Evolutionary conservation across 2,888 invertebrate genomes (phyloP).

Genomic region (Cryptocephalus moraei): DNA sequence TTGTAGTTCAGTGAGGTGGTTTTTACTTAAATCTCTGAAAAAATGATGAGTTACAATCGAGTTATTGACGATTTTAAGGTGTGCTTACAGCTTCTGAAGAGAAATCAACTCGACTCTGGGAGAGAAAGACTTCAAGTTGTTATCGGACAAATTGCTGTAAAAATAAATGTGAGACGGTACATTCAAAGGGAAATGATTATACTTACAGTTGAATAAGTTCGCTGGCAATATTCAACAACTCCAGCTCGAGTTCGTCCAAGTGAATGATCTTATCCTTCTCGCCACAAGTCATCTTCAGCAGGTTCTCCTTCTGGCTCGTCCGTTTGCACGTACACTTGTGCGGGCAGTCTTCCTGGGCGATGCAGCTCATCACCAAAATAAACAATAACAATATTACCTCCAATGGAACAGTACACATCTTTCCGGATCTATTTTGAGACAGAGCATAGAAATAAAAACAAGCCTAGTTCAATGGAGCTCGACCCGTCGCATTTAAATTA

Average conservation of each 20-base stretch:
- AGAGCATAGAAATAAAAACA: too few species aligned
- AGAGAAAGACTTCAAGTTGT: constrained; percentile 48
- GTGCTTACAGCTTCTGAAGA: constrained; percentile 61
- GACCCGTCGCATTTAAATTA: too few species aligned
- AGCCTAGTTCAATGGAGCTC: too few species aligned
- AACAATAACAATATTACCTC: neutral
- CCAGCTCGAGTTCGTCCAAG: constrained; percentile 49
- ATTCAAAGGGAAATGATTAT: neutral
- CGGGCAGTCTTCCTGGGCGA: constrained; percentile 17
- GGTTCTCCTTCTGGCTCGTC: constrained; percentile 40
- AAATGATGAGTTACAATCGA: constrained; percentile 11
- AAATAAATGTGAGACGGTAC: constrained; percentile 20
- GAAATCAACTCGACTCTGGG: constrained; percentile 53
- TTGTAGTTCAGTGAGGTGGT: constrained; percentile 63
- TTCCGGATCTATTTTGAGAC: too few species aligned
- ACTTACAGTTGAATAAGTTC: constrained; percentile 59
- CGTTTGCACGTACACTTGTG: constrained; percentile 45
- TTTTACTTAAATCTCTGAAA: constrained; percentile 69
- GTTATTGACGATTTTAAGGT: neutral
- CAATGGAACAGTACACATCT: too few species aligned
- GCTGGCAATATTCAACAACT: constrained; percentile 49
- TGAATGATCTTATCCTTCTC: constrained; percentile 49
- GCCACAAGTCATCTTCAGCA: constrained; percentile 52
- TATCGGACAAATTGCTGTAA: constrained; percentile 57
- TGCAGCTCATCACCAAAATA: neutral